Evolutionary conservation across 2,113 vertebrate genomes (phyloP).

Genomic region (Megaceryle torquata): DNA sequence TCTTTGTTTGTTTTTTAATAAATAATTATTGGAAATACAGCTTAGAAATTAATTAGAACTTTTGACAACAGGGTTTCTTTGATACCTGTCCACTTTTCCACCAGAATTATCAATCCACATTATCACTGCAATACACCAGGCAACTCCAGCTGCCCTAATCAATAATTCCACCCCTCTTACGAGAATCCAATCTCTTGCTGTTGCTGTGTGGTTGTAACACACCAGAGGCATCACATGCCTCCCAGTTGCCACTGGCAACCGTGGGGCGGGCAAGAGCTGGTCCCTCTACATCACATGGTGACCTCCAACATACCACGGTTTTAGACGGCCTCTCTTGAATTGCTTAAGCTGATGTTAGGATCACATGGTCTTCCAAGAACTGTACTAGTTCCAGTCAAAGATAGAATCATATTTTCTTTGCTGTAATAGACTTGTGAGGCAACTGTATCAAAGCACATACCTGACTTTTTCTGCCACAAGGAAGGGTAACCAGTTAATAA

Average conservation of each 20-base stretch:
- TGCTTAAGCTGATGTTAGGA: slow-evolving; percentile 27
- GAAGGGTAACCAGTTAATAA: not conserved
- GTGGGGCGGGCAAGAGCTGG: not conserved
- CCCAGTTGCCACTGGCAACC: slow-evolving; percentile 59
- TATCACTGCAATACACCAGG: not conserved
- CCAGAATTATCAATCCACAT: not conserved
- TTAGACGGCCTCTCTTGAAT: not conserved
- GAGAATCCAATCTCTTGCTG: not conserved
- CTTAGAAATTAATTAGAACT: not conserved
- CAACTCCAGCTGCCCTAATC: slow-evolving; percentile 3
- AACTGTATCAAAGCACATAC: not conserved
- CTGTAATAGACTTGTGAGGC: not conserved
- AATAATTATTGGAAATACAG: not conserved
- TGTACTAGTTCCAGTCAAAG: not conserved
- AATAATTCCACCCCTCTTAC: slow-evolving; percentile 2
- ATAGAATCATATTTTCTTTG: not conserved
- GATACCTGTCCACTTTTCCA: not conserved
- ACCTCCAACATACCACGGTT: not conserved
- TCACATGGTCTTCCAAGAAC: not conserved
- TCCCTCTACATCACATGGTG: not conserved
- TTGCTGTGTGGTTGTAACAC: not conserved
- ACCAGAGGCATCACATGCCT: slow-evolving; percentile 52
- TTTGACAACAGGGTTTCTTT: not conserved
- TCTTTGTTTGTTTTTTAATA: not conserved
- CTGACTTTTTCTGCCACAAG: not conserved